Evolutionary conservation across 2,888 invertebrate genomes (phyloP), one percentile per base, ranked within the genome.

Genomic region (Lasioglossum malachurum): DNA sequence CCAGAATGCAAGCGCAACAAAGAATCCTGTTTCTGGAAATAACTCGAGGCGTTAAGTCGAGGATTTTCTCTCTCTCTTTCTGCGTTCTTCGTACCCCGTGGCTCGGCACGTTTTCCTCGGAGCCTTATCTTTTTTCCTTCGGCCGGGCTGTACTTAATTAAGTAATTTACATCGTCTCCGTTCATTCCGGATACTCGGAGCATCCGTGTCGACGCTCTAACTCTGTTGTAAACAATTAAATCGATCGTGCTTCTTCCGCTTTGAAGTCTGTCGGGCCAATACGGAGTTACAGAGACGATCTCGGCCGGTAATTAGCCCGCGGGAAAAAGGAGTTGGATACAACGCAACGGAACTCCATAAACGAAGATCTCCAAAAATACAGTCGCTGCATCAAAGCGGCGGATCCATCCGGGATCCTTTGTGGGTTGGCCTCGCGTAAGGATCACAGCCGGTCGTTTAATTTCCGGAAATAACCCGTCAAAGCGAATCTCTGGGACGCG

Each of bases 11-110:
- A 74, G 60, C 67, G 38, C 46, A 83, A 87, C 87, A 90, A 91
- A 88, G 91, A 81, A 82, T 83, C 81, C 78, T 80, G 85, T 91
- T 91, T 87, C 83, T 89, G 87, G 90, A 93, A 91, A 91, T 91
- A 91, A 87, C 89, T 87, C 75, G 83, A 77, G 82, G 72, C 81
- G 71, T 76, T 60, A 41, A 53, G 38, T 46, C 78, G 78, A 82
- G 75, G 73, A 78, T 83, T 82, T 75, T 82, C 78, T 31, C 5
- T 19, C n/a, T 57, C n/a, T 1, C 23, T 60, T 4, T 27, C 60
- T 16, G 60, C 14, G 60, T 27, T 27, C 27, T 27, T 5, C 5
- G 87, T 82, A 89, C 8, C 81, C 81, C 83, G 75, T 80, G 87
- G 78, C 77, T 89, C 82, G 87, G 86, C 89, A 75, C 83, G 88